phyloP scores from a whole-genome alignment of 2,113 vertebrate species.

The Paralichthys olivaceus region DNA sequence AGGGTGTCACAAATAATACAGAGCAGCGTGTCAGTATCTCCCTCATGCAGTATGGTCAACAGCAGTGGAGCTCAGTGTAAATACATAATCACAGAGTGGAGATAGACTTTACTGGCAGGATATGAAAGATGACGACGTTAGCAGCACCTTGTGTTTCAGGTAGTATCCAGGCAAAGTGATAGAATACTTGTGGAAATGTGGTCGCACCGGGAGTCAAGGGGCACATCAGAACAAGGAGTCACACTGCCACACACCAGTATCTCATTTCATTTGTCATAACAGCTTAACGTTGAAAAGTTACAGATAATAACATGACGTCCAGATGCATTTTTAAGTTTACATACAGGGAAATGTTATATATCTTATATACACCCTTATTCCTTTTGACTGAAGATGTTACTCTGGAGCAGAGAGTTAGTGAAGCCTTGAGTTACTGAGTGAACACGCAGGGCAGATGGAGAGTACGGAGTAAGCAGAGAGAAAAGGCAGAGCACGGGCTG shows the following conservation, averaged over 20 bases:
- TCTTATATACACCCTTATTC: neutral
- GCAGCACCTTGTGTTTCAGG: slow-evolving; percentile 13
- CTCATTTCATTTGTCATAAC: neutral
- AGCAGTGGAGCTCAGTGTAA: neutral
- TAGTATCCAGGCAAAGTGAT: slow-evolving; percentile 11
- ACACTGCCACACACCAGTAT: neutral
- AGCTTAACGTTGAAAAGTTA: neutral
- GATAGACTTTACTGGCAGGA: neutral
- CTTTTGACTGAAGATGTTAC: neutral
- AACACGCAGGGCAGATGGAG: neutral
- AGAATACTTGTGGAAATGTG: neutral
- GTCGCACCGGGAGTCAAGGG: neutral
- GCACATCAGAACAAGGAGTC: neutral
- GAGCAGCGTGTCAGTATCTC: neutral
- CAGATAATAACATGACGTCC: neutral
- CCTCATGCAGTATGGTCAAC: neutral
- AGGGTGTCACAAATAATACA: neutral
- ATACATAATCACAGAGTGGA: slow-evolving; percentile 7
- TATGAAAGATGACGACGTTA: slow-evolving; percentile 12
- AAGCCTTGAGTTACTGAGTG: slow-evolving; percentile 7
- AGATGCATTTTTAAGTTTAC: neutral
- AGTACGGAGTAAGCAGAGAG: neutral
- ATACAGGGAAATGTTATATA: neutral
- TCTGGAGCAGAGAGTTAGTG: neutral
- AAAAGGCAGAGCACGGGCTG: neutral